Percentiles rank a stretch among this genome's conserved stretches.
Evolutionary conservation across 2,797 vertebrate genomes (phyloP).

Genomic region (Eupleurogrammus muticus): DNA sequence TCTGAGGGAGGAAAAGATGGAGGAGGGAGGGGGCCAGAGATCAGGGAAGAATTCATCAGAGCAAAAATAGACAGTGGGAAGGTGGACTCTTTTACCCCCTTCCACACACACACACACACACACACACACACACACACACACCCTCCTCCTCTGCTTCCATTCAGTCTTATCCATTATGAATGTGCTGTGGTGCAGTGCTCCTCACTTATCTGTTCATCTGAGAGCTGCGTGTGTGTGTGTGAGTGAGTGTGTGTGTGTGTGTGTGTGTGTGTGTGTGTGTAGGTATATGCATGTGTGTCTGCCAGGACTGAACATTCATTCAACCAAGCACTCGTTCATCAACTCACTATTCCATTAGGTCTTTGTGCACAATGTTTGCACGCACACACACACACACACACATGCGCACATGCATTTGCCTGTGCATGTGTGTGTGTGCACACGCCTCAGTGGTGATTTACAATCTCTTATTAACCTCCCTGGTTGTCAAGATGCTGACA

Average conservation of each 20-base stretch:
- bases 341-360: slow-evolving; percentile 8
- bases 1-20: slow-evolving; percentile 66
- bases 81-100: not conserved
- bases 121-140: too few relatives aligned
- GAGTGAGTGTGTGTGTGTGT: too few relatives aligned
- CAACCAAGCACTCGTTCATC: slow-evolving; percentile 18
- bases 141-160: slow-evolving; percentile 23
- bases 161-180: slow-evolving; percentile 64
- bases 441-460: slow-evolving; percentile 58
- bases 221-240: slow-evolving; percentile 44
- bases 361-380: not conserved
- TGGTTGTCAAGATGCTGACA: slow-evolving; percentile 37
- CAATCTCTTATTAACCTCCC: slow-evolving; percentile 68
- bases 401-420: not conserved
- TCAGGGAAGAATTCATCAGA: slow-evolving; percentile 6
- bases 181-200: slow-evolving; percentile 54
- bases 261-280: slow-evolving; percentile 35
- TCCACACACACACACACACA: too few relatives aligned
- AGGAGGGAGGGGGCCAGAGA: not conserved
- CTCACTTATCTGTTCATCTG: slow-evolving; percentile 65
- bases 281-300: slow-evolving; percentile 5
- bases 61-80: slow-evolving; percentile 2
- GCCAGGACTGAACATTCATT: not conserved
- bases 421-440: slow-evolving; percentile 4
- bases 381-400: slow-evolving; percentile 14